Base-by-base conservation (phyloP, 2,797 vertebrate genomes). In the Stomatorhinus walkeri region DNA sequence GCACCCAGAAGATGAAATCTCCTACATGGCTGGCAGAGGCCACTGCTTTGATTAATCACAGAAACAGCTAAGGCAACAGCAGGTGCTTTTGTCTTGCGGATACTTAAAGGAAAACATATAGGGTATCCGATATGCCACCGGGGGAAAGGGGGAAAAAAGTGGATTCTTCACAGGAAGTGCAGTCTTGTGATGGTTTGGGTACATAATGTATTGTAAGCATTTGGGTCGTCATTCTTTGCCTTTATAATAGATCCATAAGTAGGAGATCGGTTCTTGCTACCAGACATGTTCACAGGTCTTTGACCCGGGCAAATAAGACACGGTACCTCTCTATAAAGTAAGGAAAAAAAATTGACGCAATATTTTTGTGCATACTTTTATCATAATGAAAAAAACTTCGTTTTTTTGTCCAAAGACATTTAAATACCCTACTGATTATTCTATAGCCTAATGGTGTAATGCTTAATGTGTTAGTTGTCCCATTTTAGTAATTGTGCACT, bases 61-160 rank as follows among this genome's bases (percentile, higher is more conserved):
- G 90, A 91, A 91, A 93, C 92, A 90, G 89, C 91, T 88, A 91
- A 91, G 91, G 90, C 92, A 93, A 96, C 94, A 96, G 94, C 93
- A 32, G 90, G 79, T 76, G 88, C 89, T 93, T 93, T 96, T 95
- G 95, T 96, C 92, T 87, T 90, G 91, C 92, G 89, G 90, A 93
- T 93, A 91, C 91, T 90, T 91, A 91, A 90, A 91, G 90, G 91
- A 84, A 88, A 90, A 93, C 87, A 90, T 88, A 92, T 92, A 79
- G 79, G 93, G 90, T 89, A 91, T 88, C 89, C 88, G 92, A 93
- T 91, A 56, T 12, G 24, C 49, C 88, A 32, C 43, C 12, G n/a
- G 28, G 48, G 8, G 51, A 61, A 64, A 40, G 9, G 68, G 24
- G 32, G 43, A 87, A 83, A 51, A 14, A 56, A 16, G 87, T 12